Evolutionary conservation across 1,140 invertebrate species (phyloP).

Genomic region (Phenacoccus solenopsis): DNA sequence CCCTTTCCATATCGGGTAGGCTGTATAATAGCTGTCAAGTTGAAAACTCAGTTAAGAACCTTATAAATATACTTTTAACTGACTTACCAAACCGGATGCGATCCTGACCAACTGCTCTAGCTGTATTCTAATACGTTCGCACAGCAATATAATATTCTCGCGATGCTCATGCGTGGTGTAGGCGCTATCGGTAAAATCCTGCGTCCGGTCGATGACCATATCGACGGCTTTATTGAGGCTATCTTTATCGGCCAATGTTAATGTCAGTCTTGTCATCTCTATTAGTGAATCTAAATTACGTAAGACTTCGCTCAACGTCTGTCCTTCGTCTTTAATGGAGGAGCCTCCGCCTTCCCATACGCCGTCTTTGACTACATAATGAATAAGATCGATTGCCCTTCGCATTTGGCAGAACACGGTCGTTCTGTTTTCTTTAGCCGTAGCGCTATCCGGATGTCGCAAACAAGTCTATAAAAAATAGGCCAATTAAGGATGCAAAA

Average conservation of each 20-base stretch:
- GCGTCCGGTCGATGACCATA: slow-evolving; percentile 82
- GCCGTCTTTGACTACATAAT: slow-evolving; percentile 92
- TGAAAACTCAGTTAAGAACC: neutral
- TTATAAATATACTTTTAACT: neutral
- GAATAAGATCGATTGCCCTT: slow-evolving; percentile 91
- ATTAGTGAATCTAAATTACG: slow-evolving; percentile 71
- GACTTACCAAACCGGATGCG: slow-evolving; percentile 66
- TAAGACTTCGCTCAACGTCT: slow-evolving; percentile 61
- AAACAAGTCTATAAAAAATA: slow-evolving; percentile 54
- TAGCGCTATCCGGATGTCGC: slow-evolving; percentile 84
- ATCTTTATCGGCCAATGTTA: slow-evolving; percentile 35
- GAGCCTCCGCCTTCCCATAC: slow-evolving; percentile 41
- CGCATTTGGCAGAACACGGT: slow-evolving; percentile 96
- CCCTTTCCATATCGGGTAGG: too few relatives aligned
- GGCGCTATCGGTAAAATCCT: slow-evolving; percentile 98
- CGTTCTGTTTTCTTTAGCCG: slow-evolving; percentile 86
- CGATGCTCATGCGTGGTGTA: slow-evolving; percentile 95
- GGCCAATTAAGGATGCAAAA: neutral
- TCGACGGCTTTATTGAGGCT: slow-evolving; percentile 73
- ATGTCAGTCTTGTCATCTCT: slow-evolving; percentile 50
- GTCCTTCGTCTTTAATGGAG: slow-evolving; percentile 38
- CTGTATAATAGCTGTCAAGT: too few relatives aligned
- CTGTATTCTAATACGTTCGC: slow-evolving; percentile 73
- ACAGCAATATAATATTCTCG: slow-evolving; percentile 84
- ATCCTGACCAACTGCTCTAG: slow-evolving; percentile 73